Base-by-base conservation (phyloP, 2,888 invertebrate species). In the Caenorhabditis virilis region DNA sequence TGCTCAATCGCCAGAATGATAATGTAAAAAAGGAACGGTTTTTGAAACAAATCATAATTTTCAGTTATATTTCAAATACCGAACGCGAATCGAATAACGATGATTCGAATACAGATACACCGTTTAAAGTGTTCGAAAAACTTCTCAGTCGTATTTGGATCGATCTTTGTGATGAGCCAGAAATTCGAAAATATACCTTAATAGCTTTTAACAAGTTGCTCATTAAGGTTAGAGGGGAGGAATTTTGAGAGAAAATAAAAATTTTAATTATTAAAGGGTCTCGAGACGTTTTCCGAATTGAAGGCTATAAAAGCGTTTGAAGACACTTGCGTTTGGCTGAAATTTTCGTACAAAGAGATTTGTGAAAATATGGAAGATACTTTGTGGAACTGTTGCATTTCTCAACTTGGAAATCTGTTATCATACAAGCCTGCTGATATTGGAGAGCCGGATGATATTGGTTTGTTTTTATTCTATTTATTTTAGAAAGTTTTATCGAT, bases 241-340 rank as follows among this genome's bases (percentile, higher is more conserved):
- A n/a, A n/a, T n/a, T n/a, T n/a, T n/a, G n/a, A n/a, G n/a, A n/a
- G n/a, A n/a, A n/a, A n/a, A n/a, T n/a, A n/a, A n/a, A n/a, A n/a
- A n/a, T n/a, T n/a, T n/a, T n/a, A n/a, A n/a, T n/a, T n/a, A n/a
- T n/a, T n/a, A n/a, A n/a, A n/a, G n/a, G n/a, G n/a, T n/a, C n/a
- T n/a, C n/a, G n/a, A n/a, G n/a, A n/a, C n/a, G n/a, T n/a, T n/a
- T n/a, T n/a, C n/a, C n/a, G n/a, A 30, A 9, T 30, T 30, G 30
- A 60, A 38, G 30, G 16, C 25, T 15, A 26, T 49, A 0, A 49
- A 62, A 36, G 48, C 43, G n/a, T 47, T 62, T 18, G 45, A 23
- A 2, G 49, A 57, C 16, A 49, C 57, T 2, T 52, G 52, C 36
- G 48, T 18, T 15, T 62, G 62, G 62, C 18, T 62, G 22, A 62